Evolutionary conservation across 1,140 invertebrate genomes (phyloP), one percentile per base, ranked within the genome.

Genomic region (Agrypnia vestita): DNA sequence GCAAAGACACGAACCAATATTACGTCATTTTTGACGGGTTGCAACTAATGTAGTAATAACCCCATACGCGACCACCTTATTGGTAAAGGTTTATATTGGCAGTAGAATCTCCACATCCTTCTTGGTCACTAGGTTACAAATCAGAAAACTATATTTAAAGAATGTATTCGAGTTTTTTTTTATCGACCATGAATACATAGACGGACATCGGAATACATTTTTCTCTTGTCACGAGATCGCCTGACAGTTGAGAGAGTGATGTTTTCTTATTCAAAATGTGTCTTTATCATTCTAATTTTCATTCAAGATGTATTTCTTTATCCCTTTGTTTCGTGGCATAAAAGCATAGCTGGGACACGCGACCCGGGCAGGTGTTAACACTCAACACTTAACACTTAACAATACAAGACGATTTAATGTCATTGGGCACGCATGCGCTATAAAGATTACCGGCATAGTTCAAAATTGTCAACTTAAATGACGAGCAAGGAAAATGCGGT

Each of bases 361-460:
- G 55, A 76, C 55, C 55, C 17, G 35, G 17, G 59, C 73, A 76
- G 73, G 73, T 76, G 73, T 76, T 62, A 61, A 76, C 73, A 76
- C 73, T 59, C 61, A 59, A 49, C 35, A 76, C 73, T 59, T 76
- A 59, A 49, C 35, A 76, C 53, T 62, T 35, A 35, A 62, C 73
- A 61, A 62, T 71, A 62, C 73, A 62, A 73, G 21, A 43, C 47
- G 47, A 51, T 61, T 76, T 76, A 74, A 62, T 76, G 44, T 76
- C 73, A 76, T 76, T 76, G 73, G 55, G 59, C 73, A 76, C 73
- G 73, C 73, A 76, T 76, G 73, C 73, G 44, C 73, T 44, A 56
- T 56, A 43, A 62, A 59, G 55, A 62, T 61, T 43, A 62, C 73
- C 15, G n/a, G 44, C 47, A 51, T 19, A 49, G n/a, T 43, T 64